A percentile compares a stretch with the other conserved stretches of the same genome.
These are phyloP conservation scores for Plectropomus leopardus DNA, from an alignment of 2,113 vertebrate genomes.

Conservation along the genomic window DNA sequence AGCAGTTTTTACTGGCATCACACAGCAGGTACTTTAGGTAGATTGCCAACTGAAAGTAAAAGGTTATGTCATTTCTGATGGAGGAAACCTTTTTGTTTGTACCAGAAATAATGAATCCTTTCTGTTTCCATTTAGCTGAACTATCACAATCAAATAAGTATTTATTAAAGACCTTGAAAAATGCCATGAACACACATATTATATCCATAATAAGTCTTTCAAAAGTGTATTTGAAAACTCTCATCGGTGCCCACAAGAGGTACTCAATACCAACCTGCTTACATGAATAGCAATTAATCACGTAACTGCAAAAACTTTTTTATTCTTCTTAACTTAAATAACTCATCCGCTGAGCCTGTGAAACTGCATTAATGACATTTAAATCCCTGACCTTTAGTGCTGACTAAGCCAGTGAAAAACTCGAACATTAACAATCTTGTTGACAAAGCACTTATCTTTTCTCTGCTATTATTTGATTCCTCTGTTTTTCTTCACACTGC, in stretches of 20 bases:
- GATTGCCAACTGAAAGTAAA: not conserved
- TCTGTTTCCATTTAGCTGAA: not conserved
- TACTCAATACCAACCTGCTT: not conserved
- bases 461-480: not conserved
- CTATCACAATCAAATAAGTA: not conserved
- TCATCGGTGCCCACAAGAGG: not conserved
- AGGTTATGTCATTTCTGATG: not conserved
- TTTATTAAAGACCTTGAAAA: not conserved
- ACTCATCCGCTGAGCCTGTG: not conserved
- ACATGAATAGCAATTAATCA: constrained; percentile 25
- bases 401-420: constrained; percentile 7
- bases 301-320: constrained; percentile 11
- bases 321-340: no score
- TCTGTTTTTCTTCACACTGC: constrained; percentile 36
- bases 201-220: not conserved
- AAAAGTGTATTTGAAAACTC: constrained; percentile 6
- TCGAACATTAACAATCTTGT: constrained; percentile 21
- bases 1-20: not conserved
- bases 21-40: not conserved
- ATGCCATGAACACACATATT: not conserved
- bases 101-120: not conserved
- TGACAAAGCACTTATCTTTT: constrained; percentile 25
- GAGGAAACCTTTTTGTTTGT: not conserved
- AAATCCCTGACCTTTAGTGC: constrained; percentile 16
- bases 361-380: constrained; percentile 32